Evolutionary conservation across 2,888 invertebrate genomes (phyloP), one percentile per base, ranked within the genome.

Genomic region (Laothoe populi): DNA sequence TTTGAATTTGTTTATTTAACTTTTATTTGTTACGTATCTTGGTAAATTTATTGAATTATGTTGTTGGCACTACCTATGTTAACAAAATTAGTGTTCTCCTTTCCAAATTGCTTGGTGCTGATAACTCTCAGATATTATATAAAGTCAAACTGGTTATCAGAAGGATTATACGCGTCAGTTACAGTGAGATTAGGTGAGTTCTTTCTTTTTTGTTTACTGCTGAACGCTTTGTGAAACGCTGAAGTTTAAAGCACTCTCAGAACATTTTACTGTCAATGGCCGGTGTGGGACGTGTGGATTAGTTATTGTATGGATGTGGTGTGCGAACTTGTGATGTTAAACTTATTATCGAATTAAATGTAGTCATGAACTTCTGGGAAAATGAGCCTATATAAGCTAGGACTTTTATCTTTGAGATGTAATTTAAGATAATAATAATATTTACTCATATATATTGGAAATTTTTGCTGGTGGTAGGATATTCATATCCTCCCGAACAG

Each of bases 201-300:
- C 80, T 82, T 87, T 78, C 74, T 83, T 84, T 88, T 88, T 87
- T 83, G 81, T 81, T 83, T 83, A 78, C 84, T 82, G 87, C 85
- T 86, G 80, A 78, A 77, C 74, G 84, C 87, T 89, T 88, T 88
- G 86, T 84, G 81, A 73, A 65, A 59, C 62, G 64, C 70, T 66
- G 70, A 79, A 82, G 81, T 86, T 86, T 78, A 70, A 71, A 74
- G 76, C 75, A 73, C 76, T 74, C 67, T 67, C 65, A 63, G 70
- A 65, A 73, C 70, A 70, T 74, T 83, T 78, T 74, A 74, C 79
- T 81, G 81, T 81, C 84, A 82, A 83, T 82, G 81, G 75, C 74
- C 72, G 72, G 74, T 68, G 65, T 70, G 68, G 68, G 31, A 5
- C 16, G 31, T 19, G 31, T 19, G 53, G 19, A 53, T 35, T 11